Base-by-base conservation (phyloP, 2,888 invertebrate genomes). In the Lacanobia wlatinum region DNA sequence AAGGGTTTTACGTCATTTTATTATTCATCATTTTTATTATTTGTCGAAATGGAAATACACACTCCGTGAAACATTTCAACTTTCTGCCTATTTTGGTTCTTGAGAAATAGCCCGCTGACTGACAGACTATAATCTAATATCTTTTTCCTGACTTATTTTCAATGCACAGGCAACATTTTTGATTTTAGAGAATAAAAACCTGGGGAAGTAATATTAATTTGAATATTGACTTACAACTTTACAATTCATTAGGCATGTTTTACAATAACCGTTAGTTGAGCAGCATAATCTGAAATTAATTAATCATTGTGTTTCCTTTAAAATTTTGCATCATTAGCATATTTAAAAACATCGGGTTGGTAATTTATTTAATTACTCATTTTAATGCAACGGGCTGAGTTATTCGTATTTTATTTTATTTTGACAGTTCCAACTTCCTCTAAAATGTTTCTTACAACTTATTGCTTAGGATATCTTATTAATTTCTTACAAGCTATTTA, bases 281-380 rank as follows among this genome's bases (percentile, higher is more conserved):
- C 16, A 34, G 21, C 43, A 55, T 46, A 70, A 59, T 53, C 52
- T 53, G 10, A 40, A 55, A 60, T 9, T 5, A 48, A 71, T 61
- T 61, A 28, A 55, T 28, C 18, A 55, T 38, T 28, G 28, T 48
- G 1, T 56, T 62, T 62, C 62, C 34, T 56, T n/a, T 16, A 53
- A 71, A 70, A 55, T 48, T n/a, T 23, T 38, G 10, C 12, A 16
- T n/a, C 34, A 23, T n/a, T 60, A n/a, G 8, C 38, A 40, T 21
- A 59, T 70, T 71, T n/a, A n/a, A n/a, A 69, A 71, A 52, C 10
- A 43, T 28, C 21, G 21, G 10, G 10, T 9, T 40, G 5, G 1
- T 48, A 50, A 52, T 52, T 43, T n/a, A 50, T 70, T 40, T 16
- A 23, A 21, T 7, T n/a, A 16, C 16, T 18, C 28, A 56, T 56